Conservation (phyloP, 2,888 invertebrate species). For the Xestia ashworthii region DNA sequence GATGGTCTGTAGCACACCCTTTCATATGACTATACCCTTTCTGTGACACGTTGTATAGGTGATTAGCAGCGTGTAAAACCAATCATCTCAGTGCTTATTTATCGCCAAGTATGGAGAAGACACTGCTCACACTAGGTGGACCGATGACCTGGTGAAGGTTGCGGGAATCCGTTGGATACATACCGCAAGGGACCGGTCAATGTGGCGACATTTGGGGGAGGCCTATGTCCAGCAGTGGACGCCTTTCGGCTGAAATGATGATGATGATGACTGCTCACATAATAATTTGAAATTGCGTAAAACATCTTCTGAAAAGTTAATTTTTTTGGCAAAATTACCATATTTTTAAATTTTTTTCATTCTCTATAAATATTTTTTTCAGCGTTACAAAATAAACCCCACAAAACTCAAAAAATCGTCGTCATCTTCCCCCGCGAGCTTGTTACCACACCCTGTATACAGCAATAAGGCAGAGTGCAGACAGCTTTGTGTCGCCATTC, state of each 20-base stretch:
- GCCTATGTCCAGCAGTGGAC: no score
- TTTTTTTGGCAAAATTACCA: neutral
- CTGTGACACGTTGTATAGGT: no score
- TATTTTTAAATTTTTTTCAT: neutral
- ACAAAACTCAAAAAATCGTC: neutral
- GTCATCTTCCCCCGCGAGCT: neutral
- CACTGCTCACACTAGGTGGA: no score
- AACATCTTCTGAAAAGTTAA: neutral
- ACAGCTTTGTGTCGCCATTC: constrained; percentile 83
- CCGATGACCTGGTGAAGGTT: no score
- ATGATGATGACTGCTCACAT: neutral
- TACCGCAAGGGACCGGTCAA: no score
- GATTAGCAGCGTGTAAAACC: no score
- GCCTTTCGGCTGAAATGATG: no score
- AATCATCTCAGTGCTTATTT: neutral
- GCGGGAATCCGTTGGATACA: no score
- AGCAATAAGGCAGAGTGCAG: constrained; percentile 89
- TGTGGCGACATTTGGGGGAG: no score
- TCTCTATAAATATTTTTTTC: neutral
- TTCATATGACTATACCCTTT: no score
- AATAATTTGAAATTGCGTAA: neutral
- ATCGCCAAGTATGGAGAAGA: neutral
- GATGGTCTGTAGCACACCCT: no score
- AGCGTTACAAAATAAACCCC: neutral
- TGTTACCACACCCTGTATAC: constrained; percentile 72